Percentiles rank a stretch among this genome's conserved stretches.
These are phyloP conservation scores for Odontocerum albicorne DNA, from an alignment of 2,888 invertebrate species.

Conservation along the genomic window DNA sequence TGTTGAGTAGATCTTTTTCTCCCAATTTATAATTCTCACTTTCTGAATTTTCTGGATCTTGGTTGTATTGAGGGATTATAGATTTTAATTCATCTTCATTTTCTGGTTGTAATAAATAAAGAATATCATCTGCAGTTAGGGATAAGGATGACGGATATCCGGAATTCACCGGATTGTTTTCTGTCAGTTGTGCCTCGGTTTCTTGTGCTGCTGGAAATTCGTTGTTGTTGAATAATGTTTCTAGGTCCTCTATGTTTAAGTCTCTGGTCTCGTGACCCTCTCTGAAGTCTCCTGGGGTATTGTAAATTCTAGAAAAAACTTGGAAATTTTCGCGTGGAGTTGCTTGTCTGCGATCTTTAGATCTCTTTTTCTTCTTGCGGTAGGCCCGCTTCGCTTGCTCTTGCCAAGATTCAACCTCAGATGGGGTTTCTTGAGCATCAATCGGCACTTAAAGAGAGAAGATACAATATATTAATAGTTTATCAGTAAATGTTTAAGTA, in stretches of 20 bases:
- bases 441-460: constrained; percentile 20
- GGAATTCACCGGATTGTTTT: background rate
- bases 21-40: background rate
- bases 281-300: constrained; percentile 45
- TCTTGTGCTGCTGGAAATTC: constrained; percentile 3
- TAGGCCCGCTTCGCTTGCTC: constrained; percentile 19
- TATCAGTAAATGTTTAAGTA: background rate
- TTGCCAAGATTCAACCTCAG: constrained; percentile 20
- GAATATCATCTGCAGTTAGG: constrained; percentile 40
- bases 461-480: constrained; percentile 1
- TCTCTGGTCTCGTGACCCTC: constrained; percentile 43
- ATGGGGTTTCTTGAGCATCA: constrained; percentile 9
- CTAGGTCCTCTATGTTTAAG: constrained; percentile 13
- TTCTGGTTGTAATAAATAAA: constrained; percentile 40
- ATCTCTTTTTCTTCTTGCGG: constrained; percentile 19
- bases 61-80: constrained; percentile 20
- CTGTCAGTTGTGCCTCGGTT: background rate
- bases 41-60: constrained; percentile 7
- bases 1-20: constrained; percentile 23
- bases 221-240: constrained; percentile 17
- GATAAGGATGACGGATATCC: constrained; percentile 5
- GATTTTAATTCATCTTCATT: constrained; percentile 29
- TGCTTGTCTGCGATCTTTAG: constrained; percentile 5
- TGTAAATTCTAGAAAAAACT: constrained; percentile 40
- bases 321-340: constrained; percentile 16